Evolutionary conservation across 2,888 invertebrate genomes (phyloP).

Genomic region (Diplazon laetatorius): DNA sequence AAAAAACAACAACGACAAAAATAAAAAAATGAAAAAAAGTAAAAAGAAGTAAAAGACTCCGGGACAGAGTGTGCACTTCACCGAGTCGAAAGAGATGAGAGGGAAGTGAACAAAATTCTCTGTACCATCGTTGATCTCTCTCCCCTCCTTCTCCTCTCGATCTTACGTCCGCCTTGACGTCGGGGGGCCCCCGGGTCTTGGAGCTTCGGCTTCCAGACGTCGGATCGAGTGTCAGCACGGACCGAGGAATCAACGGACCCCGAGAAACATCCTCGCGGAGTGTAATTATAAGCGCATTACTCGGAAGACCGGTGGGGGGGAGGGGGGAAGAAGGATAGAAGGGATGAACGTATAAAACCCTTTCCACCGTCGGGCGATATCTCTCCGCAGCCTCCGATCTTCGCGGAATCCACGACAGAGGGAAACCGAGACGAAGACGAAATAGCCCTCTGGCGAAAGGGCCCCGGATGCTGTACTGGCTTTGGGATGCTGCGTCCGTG

Average conservation of each 20-base stretch:
- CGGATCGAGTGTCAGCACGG: constrained; percentile 66
- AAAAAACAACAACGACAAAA: too few relatives aligned
- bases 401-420: constrained; percentile 20
- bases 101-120: constrained; percentile 47
- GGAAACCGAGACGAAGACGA: constrained; percentile 5
- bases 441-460: constrained; percentile 12
- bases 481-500: constrained; percentile 40
- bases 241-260: constrained; percentile 24
- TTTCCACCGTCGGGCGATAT: constrained; percentile 40
- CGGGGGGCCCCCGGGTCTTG: constrained; percentile 5
- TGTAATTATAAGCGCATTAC: constrained; percentile 79
- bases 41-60: constrained; percentile 40
- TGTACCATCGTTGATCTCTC: constrained; percentile 42
- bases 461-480: constrained; percentile 28
- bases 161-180: constrained; percentile 50
- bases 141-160: too few relatives aligned
- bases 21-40: too few relatives aligned
- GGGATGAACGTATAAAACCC: constrained; percentile 52
- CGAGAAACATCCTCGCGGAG: constrained; percentile 64
- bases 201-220: constrained; percentile 46
- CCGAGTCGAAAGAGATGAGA: constrained; percentile 26
- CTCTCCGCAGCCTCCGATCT: constrained; percentile 10
- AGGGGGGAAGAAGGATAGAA: too few relatives aligned
- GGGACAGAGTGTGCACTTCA: constrained; percentile 50
- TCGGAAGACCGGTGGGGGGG: constrained; percentile 69